These are phyloP conservation scores for Drepana arcuata DNA, from an alignment of 1,140 invertebrate species.

Conservation along the genomic window DNA sequence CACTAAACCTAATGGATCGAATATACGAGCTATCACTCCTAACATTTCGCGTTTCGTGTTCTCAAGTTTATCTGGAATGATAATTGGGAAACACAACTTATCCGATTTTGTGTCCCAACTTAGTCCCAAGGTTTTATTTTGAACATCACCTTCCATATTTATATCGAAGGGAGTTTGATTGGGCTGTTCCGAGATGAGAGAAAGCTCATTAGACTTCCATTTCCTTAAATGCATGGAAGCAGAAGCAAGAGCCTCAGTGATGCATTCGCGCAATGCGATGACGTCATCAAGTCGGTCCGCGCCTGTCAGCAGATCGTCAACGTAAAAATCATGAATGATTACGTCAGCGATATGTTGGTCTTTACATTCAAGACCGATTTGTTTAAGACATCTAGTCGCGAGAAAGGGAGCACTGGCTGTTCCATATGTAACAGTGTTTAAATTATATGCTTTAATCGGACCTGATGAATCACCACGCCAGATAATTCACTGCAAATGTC, in stretches of 20 bases:
- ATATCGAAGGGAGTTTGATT: conserved; percentile 10
- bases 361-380: conserved; percentile 11
- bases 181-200: conserved; percentile 2
- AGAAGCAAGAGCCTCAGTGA: conserved; percentile 8
- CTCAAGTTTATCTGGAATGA: neutral
- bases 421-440: conserved; percentile 9
- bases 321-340: conserved; percentile 18
- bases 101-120: conserved; percentile 15
- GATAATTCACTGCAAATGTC: conserved; percentile 32
- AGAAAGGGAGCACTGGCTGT: conserved; percentile 13
- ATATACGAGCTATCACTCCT: conserved; percentile 16
- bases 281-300: conserved; percentile 7
- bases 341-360: conserved; percentile 9
- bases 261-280: conserved; percentile 2
- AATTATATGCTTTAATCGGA: conserved; percentile 7
- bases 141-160: conserved; percentile 13
- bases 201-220: conserved; percentile 13
- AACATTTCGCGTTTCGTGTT: conserved; percentile 17
- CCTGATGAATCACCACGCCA: conserved; percentile 24
- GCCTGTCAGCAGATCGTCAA: conserved; percentile 15
- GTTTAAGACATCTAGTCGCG: conserved; percentile 8
- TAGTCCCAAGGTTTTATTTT: conserved; percentile 15
- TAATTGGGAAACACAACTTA: conserved; percentile 8
- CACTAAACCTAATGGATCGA: conserved; percentile 15
- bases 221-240: conserved; percentile 16